Evolutionary conservation across 2,113 vertebrate genomes (phyloP), one percentile per base, ranked within the genome.

Genomic region (Colossoma macropomum): DNA sequence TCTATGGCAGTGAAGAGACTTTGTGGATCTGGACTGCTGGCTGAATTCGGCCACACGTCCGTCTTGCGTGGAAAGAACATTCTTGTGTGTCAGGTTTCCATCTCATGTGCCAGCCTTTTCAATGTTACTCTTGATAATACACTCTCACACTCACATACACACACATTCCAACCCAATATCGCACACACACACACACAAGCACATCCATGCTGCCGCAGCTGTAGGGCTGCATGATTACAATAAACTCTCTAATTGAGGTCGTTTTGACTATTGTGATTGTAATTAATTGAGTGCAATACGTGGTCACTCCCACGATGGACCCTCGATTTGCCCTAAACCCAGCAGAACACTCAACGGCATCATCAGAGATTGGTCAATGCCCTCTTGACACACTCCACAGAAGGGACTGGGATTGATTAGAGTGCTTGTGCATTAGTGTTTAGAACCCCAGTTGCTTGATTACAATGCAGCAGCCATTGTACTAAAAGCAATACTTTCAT

Each of bases 61-160:
- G 4, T 30, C 54, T 60, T 11, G 12, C 56, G 1, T n/a, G 68
- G 41, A 71, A 25, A 23, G 48, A 69, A 38, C 17, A 1, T n/a
- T 66, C 16, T 27, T 16, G 54, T 32, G 62, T 70, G 76, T 38
- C 60, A 75, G 45, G 71, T 75, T 50, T 45, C 34, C 13, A 56
- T 76, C 30, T 70, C n/a, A 62, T 59, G 83, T 87, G 72, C 71
- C 83, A 80, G 73, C 76, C 70, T 77, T 79, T 56, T 84, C 62
- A 79, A 56, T 84, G 60, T 75, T 66, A 75, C 70, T 69, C 73
- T 80, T 69, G 72, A 38, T 38, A 32, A 69, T 41, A 71, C 68
- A 71, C 68, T 23, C 68, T 41, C 68, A 71, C 68, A 71, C 68
- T 19, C 68, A 41, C 68, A 23, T 16, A 71, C 32, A 71, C 68